phyloP scores from a whole-genome alignment of 2,113 vertebrate species.

The Apodemus sylvaticus region DNA sequence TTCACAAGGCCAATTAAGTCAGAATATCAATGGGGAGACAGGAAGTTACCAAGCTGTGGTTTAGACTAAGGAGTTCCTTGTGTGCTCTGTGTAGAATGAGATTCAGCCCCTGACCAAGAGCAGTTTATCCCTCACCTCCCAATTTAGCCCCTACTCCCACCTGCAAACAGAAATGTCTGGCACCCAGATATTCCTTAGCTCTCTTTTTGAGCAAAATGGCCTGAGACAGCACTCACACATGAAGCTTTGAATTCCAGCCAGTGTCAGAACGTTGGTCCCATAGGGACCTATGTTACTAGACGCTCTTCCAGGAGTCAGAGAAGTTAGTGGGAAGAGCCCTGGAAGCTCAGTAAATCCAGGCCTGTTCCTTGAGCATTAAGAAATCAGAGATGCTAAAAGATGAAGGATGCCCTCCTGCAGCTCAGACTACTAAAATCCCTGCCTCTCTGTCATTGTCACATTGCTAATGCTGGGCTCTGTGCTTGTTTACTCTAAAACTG shows the following conservation, averaged over 20 bases:
- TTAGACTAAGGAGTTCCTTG: neutral
- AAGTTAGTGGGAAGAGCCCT: neutral
- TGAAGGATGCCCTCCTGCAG: neutral
- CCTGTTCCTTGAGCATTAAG: neutral
- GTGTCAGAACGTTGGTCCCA: neutral
- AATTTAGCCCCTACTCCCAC: neutral
- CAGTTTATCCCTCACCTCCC: neutral
- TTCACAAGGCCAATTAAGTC: neutral
- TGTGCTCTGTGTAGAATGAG: neutral
- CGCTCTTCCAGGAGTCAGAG: neutral
- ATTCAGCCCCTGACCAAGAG: neutral
- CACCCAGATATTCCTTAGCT: neutral
- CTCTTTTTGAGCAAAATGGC: neutral
- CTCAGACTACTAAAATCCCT: neutral
- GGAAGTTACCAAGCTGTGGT: neutral
- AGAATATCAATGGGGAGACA: neutral
- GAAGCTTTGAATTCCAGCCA: neutral
- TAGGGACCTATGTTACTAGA: neutral
- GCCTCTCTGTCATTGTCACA: neutral
- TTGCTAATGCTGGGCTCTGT: neutral
- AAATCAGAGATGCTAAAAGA: neutral
- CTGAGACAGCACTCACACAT: neutral
- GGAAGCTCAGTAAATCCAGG: neutral
- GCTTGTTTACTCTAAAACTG: neutral
- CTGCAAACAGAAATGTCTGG: neutral